Conservation (phyloP, 1,140 invertebrate species). For the Eubasilissa regina region DNA sequence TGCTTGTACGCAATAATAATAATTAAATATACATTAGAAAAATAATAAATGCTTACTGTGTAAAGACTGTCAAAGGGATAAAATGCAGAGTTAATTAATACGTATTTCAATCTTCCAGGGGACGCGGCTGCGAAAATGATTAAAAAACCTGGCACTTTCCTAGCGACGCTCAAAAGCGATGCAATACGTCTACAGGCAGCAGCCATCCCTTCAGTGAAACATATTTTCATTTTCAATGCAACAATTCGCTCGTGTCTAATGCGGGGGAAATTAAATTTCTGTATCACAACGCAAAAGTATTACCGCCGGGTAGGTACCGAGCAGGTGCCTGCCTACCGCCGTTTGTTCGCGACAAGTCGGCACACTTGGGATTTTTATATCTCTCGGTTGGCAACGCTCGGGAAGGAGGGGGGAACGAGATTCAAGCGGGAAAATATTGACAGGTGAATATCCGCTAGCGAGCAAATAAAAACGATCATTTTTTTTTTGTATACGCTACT, state of each 20-base stretch:
- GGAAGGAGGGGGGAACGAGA: not conserved
- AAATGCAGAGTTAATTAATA: no score
- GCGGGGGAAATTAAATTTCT: slow-evolving; percentile 60
- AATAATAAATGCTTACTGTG: no score
- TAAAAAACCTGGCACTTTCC: no score
- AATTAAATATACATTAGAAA: no score
- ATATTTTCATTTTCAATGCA: slow-evolving; percentile 60
- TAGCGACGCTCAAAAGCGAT: not conserved
- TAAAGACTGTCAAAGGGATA: no score
- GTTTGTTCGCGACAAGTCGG: slow-evolving; percentile 24
- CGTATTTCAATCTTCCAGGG: no score
- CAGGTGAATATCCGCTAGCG: slow-evolving; percentile 14
- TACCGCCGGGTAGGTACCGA: slow-evolving; percentile 5
- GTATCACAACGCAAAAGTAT: slow-evolving; percentile 58
- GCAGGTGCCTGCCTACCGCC: slow-evolving; percentile 22
- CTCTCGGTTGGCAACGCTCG: slow-evolving; percentile 32
- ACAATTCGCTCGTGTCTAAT: slow-evolving; percentile 59
- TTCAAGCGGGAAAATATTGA: slow-evolving; percentile 35
- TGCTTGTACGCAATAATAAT: no score
- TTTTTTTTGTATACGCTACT: not conserved
- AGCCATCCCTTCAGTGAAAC: slow-evolving; percentile 37
- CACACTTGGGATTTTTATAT: slow-evolving; percentile 41
- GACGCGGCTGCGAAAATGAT: no score
- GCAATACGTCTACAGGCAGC: slow-evolving; percentile 9
- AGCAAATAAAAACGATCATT: not conserved